Evolutionary conservation across 2,797 vertebrate genomes (phyloP).

Genomic region (Benthosema pterotum): DNA sequence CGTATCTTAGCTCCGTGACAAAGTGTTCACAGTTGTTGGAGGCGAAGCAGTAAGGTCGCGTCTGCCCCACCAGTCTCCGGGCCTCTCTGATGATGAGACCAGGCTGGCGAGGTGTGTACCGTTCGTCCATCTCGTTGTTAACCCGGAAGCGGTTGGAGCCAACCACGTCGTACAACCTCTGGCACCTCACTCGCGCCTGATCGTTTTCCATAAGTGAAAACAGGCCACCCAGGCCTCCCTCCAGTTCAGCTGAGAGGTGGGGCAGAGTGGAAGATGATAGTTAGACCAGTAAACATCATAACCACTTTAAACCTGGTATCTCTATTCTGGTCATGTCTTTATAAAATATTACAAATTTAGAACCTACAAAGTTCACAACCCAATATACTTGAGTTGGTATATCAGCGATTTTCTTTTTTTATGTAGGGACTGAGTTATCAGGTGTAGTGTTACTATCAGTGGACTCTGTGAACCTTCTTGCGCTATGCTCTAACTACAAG

Average conservation of each 20-base stretch:
- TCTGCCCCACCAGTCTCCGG: constrained; percentile 51
- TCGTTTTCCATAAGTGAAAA: constrained; percentile 48
- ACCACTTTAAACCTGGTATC: too few relatives aligned
- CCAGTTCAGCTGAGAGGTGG: constrained; percentile 40
- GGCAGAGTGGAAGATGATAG: not conserved
- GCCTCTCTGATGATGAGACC: constrained; percentile 68
- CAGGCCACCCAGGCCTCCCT: constrained; percentile 30
- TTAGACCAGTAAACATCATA: not conserved
- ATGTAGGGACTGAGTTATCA: too few relatives aligned
- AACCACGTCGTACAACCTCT: constrained; percentile 69
- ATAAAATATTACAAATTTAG: too few relatives aligned
- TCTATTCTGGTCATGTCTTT: too few relatives aligned
- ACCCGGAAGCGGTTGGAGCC: constrained; percentile 52
- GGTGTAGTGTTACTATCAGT: too few relatives aligned
- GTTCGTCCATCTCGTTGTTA: constrained; percentile 77
- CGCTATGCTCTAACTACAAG: not conserved
- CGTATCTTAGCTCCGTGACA: constrained; percentile 79
- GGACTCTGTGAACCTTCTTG: too few relatives aligned
- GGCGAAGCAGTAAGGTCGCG: constrained; percentile 61
- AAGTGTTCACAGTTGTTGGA: constrained; percentile 84
- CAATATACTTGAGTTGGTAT: too few relatives aligned
- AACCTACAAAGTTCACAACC: too few relatives aligned
- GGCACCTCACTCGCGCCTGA: constrained; percentile 70
- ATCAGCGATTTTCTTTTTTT: too few relatives aligned
- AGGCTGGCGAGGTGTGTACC: constrained; percentile 37